Conservation (phyloP, 2,888 invertebrate species). For the Melieria omissa region DNA sequence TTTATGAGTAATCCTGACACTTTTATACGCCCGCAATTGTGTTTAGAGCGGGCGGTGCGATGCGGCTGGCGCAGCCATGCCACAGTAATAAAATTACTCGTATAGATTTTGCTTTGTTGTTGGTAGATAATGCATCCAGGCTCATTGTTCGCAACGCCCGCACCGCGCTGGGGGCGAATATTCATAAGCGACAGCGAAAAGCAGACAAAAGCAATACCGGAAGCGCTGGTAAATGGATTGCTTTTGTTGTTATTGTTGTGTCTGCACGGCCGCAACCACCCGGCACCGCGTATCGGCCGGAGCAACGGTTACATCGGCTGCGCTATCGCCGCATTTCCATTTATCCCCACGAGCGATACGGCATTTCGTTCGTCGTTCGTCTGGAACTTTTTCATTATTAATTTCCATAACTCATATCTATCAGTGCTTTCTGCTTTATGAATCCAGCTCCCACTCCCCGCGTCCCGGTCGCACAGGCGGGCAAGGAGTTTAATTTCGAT, state of each 20-base stretch:
- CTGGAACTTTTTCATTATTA: conserved; percentile 52
- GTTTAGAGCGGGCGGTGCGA: not conserved
- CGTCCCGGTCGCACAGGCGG: too few species aligned
- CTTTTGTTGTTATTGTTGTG: conserved; percentile 29
- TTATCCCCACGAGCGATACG: not conserved
- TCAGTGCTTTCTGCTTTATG: conserved; percentile 58
- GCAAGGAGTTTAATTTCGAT: too few species aligned
- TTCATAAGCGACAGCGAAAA: not conserved
- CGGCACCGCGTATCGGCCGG: not conserved
- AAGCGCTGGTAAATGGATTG: conserved; percentile 32
- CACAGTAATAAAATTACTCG: conserved; percentile 39
- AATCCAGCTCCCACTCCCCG: too few species aligned
- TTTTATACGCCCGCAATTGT: conserved; percentile 36
- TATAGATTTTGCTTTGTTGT: conserved; percentile 38
- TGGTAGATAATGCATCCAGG: conserved; percentile 31
- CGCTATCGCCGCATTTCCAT: not conserved
- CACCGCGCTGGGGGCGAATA: not conserved
- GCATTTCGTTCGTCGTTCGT: conserved; percentile 19
- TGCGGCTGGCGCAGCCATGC: conserved; percentile 13
- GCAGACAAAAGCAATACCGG: conserved; percentile 30
- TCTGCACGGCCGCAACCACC: not conserved
- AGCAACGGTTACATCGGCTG: not conserved
- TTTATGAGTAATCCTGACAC: conserved; percentile 51
- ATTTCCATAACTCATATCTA: conserved; percentile 62
- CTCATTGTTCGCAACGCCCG: not conserved